Conservation (phyloP, 2,888 invertebrate genomes). For the Atethmia centrago region DNA sequence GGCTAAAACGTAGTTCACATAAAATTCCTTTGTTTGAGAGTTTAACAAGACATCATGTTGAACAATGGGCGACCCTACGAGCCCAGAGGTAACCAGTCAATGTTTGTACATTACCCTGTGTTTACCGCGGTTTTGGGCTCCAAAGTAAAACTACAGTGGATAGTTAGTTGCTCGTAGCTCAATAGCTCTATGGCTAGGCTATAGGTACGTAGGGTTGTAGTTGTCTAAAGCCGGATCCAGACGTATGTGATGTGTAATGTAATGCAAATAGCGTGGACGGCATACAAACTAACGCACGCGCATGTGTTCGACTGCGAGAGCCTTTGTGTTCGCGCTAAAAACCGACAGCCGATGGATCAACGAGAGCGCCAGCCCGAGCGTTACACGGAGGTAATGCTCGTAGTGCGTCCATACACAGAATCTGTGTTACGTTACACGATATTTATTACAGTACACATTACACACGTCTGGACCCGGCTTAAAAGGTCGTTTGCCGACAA, state of each 20-base stretch:
- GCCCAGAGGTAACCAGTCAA: not conserved
- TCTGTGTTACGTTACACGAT: too few species aligned
- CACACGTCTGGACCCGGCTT: too few species aligned
- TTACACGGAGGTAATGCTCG: too few species aligned
- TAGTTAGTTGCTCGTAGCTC: constrained; percentile 1
- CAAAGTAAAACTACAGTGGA: not conserved
- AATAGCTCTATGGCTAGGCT: not conserved
- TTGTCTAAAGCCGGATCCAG: not conserved
- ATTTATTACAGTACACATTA: too few species aligned
- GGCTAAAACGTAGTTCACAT: constrained; percentile 11
- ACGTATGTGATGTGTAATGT: too few species aligned
- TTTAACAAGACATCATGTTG: constrained; percentile 21
- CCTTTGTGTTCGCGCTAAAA: too few species aligned
- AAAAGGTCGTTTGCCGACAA: not conserved
- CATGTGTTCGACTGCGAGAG: too few species aligned
- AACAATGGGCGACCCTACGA: constrained; percentile 11
- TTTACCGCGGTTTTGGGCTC: not conserved
- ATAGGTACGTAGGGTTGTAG: not conserved
- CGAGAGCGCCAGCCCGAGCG: too few species aligned
- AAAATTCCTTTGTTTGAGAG: constrained; percentile 21
- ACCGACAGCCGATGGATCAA: too few species aligned
- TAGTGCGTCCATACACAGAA: too few species aligned
- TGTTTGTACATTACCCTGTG: constrained; percentile 14
- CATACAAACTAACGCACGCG: too few species aligned
- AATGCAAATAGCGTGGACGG: too few species aligned